Evolutionary conservation across 2,113 vertebrate species (phyloP), one percentile per base, ranked within the genome.

Genomic region (Cynocephalus volans): DNA sequence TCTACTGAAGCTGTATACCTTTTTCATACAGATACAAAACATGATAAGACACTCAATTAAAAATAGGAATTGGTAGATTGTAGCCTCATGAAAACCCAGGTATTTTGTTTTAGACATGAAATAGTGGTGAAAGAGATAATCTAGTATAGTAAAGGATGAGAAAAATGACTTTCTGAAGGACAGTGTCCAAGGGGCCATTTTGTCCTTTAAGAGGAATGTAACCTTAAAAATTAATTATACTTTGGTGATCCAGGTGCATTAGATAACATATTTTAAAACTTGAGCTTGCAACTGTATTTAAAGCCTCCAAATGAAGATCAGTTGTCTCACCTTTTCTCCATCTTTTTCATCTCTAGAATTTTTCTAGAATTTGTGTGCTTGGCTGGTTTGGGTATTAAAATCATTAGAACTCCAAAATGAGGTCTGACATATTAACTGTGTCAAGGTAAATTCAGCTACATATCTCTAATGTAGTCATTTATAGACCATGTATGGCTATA

Each of bases 11-110:
- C n/a, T 67, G 3, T 86, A 86, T 28, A 48, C 14, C 15, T 9
- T 96, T 96, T 67, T n/a, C 31, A 86, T 18, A 33, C 21, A 62
- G n/a, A 83, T 10, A 81, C 12, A 79, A 86, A 86, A 70, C 62
- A 76, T 28, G 21, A 26, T 64, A 54, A 67, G 17, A 87, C 8
- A 81, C 50, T 81, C 41, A 90, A 24, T 82, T 87, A 58, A 88
- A 90, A 88, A 26, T 70, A 70, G 36, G 31, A 88, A 33, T 45
- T 72, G 81, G 86, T 14, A 12, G 18, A 91, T 24, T 33, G 1
- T 64, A 33, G 21, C 4, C 18, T 93, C 5, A 26, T 50, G 7
- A 84, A 79, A 76, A 72, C 26, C 19, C 19, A 84, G n/a, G 31
- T 60, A 13, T 56, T 93, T 88, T 7, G 8, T 41, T 90, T n/a